Evolutionary conservation across 2,113 vertebrate species (phyloP).

Genomic region (Alligator sinensis): DNA sequence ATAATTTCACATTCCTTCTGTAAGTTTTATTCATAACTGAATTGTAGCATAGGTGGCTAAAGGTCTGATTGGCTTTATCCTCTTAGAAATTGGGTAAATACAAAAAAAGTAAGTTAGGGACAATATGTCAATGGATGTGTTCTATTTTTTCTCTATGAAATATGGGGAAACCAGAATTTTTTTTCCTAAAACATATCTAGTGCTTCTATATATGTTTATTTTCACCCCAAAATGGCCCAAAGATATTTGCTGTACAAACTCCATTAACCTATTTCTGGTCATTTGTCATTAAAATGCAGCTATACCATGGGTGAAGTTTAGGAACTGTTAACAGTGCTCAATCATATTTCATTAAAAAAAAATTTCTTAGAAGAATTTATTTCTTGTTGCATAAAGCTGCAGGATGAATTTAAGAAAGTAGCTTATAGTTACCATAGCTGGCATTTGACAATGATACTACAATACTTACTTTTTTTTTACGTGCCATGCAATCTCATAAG

Average conservation of each 20-base stretch:
- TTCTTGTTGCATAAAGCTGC: neutral
- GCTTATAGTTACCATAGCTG: neutral
- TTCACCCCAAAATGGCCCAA: neutral
- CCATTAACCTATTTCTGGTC: neutral
- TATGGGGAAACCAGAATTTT: neutral
- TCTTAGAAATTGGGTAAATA: neutral
- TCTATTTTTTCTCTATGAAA: neutral
- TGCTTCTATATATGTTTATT: neutral
- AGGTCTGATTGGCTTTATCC: neutral
- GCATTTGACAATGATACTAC: neutral
- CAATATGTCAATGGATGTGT: neutral
- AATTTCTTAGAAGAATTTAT: neutral
- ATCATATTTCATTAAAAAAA: neutral
- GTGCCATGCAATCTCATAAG: neutral
- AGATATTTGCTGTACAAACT: neutral
- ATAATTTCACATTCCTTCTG: constrained; percentile 1
- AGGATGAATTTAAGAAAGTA: neutral
- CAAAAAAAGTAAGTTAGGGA: neutral
- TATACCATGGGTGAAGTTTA: neutral
- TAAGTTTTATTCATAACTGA: neutral
- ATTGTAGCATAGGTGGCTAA: neutral
- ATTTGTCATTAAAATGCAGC: neutral
- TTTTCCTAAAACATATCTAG: neutral
- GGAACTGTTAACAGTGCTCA: neutral
- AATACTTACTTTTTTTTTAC: neutral